Evolutionary conservation across 2,888 invertebrate species (phyloP).

Genomic region (Clanis bilineata): DNA sequence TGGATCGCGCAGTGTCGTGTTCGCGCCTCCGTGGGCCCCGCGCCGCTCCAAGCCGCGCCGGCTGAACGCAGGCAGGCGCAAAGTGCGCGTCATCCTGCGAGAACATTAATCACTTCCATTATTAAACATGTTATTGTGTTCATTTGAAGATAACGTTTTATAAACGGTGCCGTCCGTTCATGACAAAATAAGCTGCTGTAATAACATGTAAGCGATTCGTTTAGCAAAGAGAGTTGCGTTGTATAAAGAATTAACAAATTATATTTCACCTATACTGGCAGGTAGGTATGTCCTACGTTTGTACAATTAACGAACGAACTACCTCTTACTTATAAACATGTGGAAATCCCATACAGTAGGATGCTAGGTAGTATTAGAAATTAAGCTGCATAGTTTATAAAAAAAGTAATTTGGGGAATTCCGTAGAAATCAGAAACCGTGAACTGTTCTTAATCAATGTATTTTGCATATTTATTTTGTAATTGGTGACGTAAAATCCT

Average conservation of each 20-base stretch:
- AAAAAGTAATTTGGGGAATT: background rate
- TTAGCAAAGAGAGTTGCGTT: conserved; percentile 51
- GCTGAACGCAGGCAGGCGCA: conserved; percentile 37
- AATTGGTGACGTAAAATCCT: conserved; percentile 13
- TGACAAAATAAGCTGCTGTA: conserved; percentile 79
- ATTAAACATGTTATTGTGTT: conserved; percentile 81
- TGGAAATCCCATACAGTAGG: background rate
- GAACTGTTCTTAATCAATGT: conserved; percentile 4
- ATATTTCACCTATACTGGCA: conserved; percentile 24
- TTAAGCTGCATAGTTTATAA: background rate
- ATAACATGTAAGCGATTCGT: conserved; percentile 73
- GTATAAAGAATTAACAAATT: conserved; percentile 72
- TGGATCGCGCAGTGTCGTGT: conserved; percentile 45
- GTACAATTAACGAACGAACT: background rate
- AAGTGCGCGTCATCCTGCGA: conserved; percentile 79
- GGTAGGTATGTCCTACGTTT: background rate
- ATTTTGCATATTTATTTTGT: conserved; percentile 19
- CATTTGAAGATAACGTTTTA: conserved; percentile 80
- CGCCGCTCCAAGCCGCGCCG: background rate
- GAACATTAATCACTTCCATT: conserved; percentile 80
- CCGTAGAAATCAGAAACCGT: background rate
- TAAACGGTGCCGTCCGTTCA: conserved; percentile 79
- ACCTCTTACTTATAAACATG: background rate
- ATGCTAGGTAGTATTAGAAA: background rate
- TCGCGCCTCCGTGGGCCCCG: conserved; percentile 67